phyloP scores from a whole-genome alignment of 2,888 invertebrate species.

The Hartigia nigra region DNA sequence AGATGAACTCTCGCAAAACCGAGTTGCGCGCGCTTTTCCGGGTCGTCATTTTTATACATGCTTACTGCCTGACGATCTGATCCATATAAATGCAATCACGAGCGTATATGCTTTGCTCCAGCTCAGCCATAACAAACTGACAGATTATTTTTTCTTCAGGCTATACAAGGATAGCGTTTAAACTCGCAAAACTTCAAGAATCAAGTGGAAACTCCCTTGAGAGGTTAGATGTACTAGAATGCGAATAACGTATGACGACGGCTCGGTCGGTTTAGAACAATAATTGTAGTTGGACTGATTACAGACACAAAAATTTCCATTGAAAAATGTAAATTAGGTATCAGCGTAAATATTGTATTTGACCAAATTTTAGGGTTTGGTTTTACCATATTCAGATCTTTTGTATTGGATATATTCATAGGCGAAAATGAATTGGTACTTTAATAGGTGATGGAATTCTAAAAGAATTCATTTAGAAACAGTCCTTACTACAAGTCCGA shows the following conservation, averaged over 20 bases:
- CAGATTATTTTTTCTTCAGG: slow-evolving; percentile 33
- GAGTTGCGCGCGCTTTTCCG: background rate
- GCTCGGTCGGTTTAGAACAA: background rate
- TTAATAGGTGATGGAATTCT: background rate
- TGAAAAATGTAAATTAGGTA: too few relatives aligned
- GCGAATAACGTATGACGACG: background rate
- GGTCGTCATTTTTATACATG: background rate
- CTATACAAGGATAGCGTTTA: slow-evolving; percentile 44
- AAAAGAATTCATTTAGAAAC: background rate
- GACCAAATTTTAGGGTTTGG: background rate
- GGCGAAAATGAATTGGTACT: background rate
- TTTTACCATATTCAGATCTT: background rate
- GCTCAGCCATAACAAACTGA: slow-evolving; percentile 27
- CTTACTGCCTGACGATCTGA: slow-evolving; percentile 40
- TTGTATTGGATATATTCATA: background rate
- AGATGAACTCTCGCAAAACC: background rate
- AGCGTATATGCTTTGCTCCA: slow-evolving; percentile 20
- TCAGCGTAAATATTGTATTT: background rate
- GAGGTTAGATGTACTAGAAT: background rate
- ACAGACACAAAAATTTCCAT: background rate
- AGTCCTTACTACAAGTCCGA: background rate
- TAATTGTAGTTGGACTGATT: background rate
- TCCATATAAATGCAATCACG: slow-evolving; percentile 58
- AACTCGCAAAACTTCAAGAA: slow-evolving; percentile 37
- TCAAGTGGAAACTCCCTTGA: background rate